phyloP scores from a whole-genome alignment of 2,113 vertebrate species.

The Philantomba maxwellii region DNA sequence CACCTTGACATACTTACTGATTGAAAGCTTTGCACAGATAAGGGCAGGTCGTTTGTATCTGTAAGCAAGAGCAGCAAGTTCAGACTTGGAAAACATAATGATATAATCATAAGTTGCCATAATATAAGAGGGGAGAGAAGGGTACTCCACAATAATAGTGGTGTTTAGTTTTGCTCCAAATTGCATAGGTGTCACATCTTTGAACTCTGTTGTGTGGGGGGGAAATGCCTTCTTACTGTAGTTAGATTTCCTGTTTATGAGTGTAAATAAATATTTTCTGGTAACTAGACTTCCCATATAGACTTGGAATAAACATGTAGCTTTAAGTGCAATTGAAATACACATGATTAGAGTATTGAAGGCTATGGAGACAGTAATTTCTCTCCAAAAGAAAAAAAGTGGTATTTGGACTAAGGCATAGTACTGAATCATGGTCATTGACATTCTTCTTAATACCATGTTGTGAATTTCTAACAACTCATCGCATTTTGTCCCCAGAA shows the following conservation, averaged over 20 bases:
- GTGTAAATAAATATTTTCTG: conserved; percentile 69
- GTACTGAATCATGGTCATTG: not conserved
- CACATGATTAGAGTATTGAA: not conserved
- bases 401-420: not conserved
- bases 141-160: conserved; percentile 35
- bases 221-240: conserved; percentile 78
- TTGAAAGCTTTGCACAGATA: conserved; percentile 70
- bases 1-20: conserved; percentile 76
- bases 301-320: not conserved
- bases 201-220: conserved; percentile 77
- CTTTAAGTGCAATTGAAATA: not conserved
- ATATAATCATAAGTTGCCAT: conserved; percentile 54
- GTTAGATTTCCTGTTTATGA: conserved; percentile 79
- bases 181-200: conserved; percentile 78
- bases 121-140: not conserved
- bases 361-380: not conserved
- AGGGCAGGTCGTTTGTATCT: conserved; percentile 56
- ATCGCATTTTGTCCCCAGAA: conserved; percentile 2
- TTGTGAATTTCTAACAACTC: not conserved
- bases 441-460: not conserved
- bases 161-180: conserved; percentile 68
- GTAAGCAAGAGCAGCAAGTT: conserved; percentile 68
- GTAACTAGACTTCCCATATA: conserved; percentile 74
- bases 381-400: not conserved
- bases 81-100: conserved; percentile 47